phyloP scores from a whole-genome alignment of 2,888 invertebrate species.

The Lepetodrilus schrolli region DNA sequence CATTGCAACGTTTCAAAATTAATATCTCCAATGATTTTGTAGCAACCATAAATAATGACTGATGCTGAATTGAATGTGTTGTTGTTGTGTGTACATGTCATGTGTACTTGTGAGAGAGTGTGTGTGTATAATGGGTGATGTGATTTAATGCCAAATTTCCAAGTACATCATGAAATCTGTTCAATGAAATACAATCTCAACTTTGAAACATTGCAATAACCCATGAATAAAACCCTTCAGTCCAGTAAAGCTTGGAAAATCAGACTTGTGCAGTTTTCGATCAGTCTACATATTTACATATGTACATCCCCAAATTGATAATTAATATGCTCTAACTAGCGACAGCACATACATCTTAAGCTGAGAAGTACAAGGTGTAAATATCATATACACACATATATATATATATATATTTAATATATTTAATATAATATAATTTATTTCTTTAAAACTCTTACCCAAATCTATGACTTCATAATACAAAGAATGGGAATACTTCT shows the following conservation, averaged over 20 bases:
- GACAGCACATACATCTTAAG: not conserved
- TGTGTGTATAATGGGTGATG: too few species aligned
- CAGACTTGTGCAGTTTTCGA: too few species aligned
- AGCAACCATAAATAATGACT: too few species aligned
- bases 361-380: slow-evolving; percentile 3
- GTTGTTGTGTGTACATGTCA: too few species aligned
- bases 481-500: not conserved
- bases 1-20: too few species aligned
- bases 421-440: too few species aligned
- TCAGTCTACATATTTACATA: slow-evolving; percentile 22
- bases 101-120: too few species aligned
- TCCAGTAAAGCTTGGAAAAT: slow-evolving; percentile 8
- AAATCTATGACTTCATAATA: slow-evolving; percentile 3
- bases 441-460: not conserved
- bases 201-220: not conserved
- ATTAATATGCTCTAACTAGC: slow-evolving; percentile 8
- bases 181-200: too few species aligned
- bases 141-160: too few species aligned
- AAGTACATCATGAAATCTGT: too few species aligned
- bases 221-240: not conserved
- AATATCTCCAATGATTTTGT: too few species aligned
- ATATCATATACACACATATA: slow-evolving; percentile 21
- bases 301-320: slow-evolving; percentile 6
- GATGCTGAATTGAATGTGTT: too few species aligned
- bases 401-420: slow-evolving; percentile 1